These are phyloP conservation scores for Ovis aries DNA, from an alignment of 2,113 vertebrate species.

Conservation along the genomic window DNA sequence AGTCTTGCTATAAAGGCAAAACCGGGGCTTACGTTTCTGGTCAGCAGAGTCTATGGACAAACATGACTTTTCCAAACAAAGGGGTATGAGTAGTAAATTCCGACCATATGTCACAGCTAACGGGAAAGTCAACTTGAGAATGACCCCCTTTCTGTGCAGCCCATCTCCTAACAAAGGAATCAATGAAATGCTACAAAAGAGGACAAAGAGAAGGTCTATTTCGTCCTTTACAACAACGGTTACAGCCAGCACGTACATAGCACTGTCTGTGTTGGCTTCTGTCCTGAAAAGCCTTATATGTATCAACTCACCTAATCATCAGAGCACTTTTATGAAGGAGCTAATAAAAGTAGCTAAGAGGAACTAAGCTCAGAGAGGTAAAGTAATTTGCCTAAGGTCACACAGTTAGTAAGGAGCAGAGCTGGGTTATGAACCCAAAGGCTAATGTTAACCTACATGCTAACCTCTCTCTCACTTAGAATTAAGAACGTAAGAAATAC, in stretches of 20 bases:
- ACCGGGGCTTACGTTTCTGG: not conserved
- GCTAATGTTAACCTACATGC: not conserved
- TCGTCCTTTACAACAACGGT: not conserved
- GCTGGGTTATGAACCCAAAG: not conserved
- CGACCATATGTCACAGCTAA: not conserved
- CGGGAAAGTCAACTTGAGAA: not conserved
- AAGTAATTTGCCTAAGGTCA: not conserved
- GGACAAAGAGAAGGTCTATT: not conserved
- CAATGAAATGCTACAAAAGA: not conserved
- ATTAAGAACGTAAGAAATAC: not conserved
- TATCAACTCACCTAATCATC: not conserved
- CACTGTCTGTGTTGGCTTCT: not conserved
- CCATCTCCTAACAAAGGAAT: not conserved
- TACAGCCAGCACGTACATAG: not conserved
- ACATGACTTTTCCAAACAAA: not conserved
- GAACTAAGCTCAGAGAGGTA: not conserved
- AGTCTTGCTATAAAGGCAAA: constrained; percentile 34
- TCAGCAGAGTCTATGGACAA: not conserved
- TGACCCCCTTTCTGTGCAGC: not conserved
- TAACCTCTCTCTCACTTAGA: not conserved
- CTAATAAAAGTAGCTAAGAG: not conserved
- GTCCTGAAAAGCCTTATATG: not conserved
- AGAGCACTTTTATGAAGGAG: not conserved
- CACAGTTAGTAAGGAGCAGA: not conserved
- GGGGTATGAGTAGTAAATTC: not conserved